Evolutionary conservation across 2,888 invertebrate genomes (phyloP).

Genomic region (Tipula vernalis): DNA sequence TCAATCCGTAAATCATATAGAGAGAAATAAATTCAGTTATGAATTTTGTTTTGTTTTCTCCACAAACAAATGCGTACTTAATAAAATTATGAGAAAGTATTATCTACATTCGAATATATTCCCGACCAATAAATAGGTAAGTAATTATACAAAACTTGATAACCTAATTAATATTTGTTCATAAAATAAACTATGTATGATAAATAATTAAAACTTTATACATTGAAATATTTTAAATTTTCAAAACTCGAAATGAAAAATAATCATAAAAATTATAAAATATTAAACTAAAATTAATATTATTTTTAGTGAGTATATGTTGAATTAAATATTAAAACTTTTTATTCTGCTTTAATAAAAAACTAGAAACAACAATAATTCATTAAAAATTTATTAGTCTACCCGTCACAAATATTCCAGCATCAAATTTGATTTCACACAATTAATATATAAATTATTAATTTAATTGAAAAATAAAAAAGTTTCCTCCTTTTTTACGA

Average conservation of each 20-base stretch:
- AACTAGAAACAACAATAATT: not conserved
- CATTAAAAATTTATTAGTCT: not conserved
- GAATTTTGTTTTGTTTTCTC: too few relatives aligned
- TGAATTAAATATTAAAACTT: not conserved
- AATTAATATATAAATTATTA: not conserved
- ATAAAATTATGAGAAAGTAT: too few relatives aligned
- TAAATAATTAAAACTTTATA: not conserved
- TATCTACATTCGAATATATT: too few relatives aligned
- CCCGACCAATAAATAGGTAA: too few relatives aligned
- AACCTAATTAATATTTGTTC: too few relatives aligned
- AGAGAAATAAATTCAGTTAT: too few relatives aligned
- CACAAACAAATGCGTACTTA: too few relatives aligned
- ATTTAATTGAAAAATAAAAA: not conserved
- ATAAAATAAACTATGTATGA: not conserved
- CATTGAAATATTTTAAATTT: not conserved
- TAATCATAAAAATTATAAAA: not conserved
- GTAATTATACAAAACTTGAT: too few relatives aligned
- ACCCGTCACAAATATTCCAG: not conserved
- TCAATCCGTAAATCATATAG: too few relatives aligned
- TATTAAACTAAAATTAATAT: not conserved
- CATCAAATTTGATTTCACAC: not conserved
- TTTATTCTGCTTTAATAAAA: not conserved
- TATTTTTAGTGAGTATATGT: not conserved
- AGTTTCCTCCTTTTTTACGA: not conserved
- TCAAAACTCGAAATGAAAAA: not conserved